These are phyloP conservation scores for Macrophya annulata DNA, from an alignment of 2,888 invertebrate species.

Conservation along the genomic window DNA sequence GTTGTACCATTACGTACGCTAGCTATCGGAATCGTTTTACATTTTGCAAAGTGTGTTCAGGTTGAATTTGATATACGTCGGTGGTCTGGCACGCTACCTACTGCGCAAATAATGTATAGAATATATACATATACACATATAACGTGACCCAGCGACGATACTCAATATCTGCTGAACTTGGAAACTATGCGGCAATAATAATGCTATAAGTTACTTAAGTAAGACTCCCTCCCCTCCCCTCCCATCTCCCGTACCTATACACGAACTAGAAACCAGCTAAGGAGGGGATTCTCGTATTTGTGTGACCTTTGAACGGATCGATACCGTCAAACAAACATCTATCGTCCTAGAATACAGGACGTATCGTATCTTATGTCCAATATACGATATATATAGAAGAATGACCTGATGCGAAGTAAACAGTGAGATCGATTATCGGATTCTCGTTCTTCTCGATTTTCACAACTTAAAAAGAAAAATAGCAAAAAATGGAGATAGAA, in stretches of 20 bases:
- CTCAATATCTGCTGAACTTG: constrained; percentile 13
- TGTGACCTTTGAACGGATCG: constrained; percentile 50
- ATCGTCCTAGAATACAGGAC: constrained; percentile 15
- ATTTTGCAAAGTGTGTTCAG: not conserved
- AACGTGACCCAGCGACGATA: constrained; percentile 9
- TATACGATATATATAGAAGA: not conserved
- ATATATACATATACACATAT: not conserved
- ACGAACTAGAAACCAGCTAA: constrained; percentile 13
- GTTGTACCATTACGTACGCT: not conserved
- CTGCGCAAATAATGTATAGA: not conserved
- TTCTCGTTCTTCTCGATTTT: not conserved
- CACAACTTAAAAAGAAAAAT: not conserved
- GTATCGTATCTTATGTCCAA: constrained; percentile 10
- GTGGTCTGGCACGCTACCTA: not conserved
- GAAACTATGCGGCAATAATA: constrained; percentile 25
- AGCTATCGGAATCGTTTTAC: not conserved
- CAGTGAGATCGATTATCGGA: not conserved
- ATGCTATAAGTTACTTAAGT: constrained; percentile 25
- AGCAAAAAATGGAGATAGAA: not conserved
- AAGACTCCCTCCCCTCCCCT: not conserved
- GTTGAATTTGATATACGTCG: not conserved
- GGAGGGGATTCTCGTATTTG: constrained; percentile 12
- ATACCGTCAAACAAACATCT: constrained; percentile 11
- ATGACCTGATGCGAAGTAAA: constrained; percentile 20
- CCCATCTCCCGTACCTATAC: not conserved